Evolutionary conservation across 2,113 vertebrate species (phyloP).

Genomic region (Crotalus horridus): DNA sequence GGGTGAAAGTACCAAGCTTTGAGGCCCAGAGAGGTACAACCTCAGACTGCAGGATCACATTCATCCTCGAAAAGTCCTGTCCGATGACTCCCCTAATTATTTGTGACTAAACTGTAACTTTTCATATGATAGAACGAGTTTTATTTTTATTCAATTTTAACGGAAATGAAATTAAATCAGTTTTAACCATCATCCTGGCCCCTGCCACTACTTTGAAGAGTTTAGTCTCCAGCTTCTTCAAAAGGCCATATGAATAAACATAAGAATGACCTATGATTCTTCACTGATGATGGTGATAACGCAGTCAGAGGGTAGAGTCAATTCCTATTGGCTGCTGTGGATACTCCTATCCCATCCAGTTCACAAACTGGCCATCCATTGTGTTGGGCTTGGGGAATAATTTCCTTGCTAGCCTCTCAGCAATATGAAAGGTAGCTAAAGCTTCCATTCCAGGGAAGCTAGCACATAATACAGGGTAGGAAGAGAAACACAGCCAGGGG

Average conservation of each 20-base stretch:
- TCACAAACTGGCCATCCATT: background rate
- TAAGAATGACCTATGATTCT: background rate
- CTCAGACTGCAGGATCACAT: background rate
- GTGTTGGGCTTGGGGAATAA: background rate
- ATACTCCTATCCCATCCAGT: background rate
- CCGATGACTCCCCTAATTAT: background rate
- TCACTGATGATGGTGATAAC: background rate
- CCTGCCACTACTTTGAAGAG: background rate
- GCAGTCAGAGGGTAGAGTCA: background rate
- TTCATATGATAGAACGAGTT: background rate
- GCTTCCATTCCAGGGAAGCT: background rate
- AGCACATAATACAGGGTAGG: background rate
- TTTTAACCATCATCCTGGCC: background rate
- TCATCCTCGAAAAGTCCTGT: background rate
- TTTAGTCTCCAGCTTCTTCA: background rate
- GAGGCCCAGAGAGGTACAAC: background rate
- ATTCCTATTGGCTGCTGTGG: background rate
- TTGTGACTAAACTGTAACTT: background rate
- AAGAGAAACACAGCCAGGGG: background rate
- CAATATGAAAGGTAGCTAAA: background rate
- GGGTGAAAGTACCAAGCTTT: background rate
- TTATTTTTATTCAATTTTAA: background rate
- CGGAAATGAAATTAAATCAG: background rate
- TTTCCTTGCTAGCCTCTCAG: background rate
- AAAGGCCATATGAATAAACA: background rate